Conservation (phyloP, 2,113 vertebrate genomes). For the Hippocampus barbouri region DNA sequence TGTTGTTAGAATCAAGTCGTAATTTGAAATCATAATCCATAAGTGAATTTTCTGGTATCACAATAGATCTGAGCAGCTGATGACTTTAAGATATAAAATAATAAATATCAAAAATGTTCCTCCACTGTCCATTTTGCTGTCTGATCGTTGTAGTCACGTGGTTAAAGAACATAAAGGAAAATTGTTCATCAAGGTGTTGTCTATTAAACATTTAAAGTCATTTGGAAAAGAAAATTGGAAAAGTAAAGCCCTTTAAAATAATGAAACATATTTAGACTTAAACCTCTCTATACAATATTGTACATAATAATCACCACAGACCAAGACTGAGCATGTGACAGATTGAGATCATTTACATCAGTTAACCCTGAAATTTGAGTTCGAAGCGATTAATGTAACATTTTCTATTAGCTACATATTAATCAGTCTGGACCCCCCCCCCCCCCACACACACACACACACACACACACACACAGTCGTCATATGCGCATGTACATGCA, state of each 20-base stretch:
- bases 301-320: background rate
- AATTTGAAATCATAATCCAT: background rate
- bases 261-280: background rate
- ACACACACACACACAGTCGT: background rate
- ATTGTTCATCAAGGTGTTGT: background rate
- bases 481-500: background rate
- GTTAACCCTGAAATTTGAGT: background rate
- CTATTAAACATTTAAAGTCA: background rate
- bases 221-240: background rate
- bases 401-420: background rate
- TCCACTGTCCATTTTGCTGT: background rate
- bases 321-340: background rate
- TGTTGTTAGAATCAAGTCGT: background rate
- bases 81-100: background rate
- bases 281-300: background rate
- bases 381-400: background rate
- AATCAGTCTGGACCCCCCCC: background rate
- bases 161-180: background rate
- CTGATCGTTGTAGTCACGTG: background rate
- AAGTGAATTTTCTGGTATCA: background rate
- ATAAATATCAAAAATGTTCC: background rate
- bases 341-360: background rate
- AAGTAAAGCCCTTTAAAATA: background rate
- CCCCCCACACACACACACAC: background rate
- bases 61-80: background rate